Evolutionary conservation across 2,888 invertebrate genomes (phyloP), one percentile per base, ranked within the genome.

Genomic region (Cryptophagus acutangulus): DNA sequence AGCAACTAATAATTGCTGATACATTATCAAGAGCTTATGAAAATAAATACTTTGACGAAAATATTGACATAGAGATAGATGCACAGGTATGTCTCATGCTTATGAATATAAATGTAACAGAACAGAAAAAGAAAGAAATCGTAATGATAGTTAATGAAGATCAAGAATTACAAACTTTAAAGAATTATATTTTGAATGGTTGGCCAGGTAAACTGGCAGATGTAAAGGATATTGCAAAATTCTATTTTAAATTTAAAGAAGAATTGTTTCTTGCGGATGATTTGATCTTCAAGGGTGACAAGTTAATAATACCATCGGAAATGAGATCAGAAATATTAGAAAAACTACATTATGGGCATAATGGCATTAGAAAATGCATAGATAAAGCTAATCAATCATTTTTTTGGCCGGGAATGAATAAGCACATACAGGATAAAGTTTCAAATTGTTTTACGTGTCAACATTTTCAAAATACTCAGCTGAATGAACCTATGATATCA

Each of bases 401-500:
- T 14, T 59, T 48, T 33, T 58, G 57, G 58, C 52, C 52, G n/a
- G 25, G 26, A 6, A 55, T 57, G 49, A 48, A 30, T 10, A 46
- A 46, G 18, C 45, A 58, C 29, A 58, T 57, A 13, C 45, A 48
- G 33, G 38, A 54, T 28, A 28, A 40, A 14, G 34, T 40, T 28
- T 8, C 12, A 20, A 28, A 20, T 12, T 46, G 43, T 39, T 13
- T 31, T 29, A 16, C 37, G 8, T 46, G 42, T 24, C 29, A 36
- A 10, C 13, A 18, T 24, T 28, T 41, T 10, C 5, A n/a, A 30
- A 31, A 38, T 10, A 18, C 36, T 28, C 38, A 33, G 41, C 28
- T 15, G 47, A 8, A 49, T 24, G 43, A 48, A 33, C 35, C 45
- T 20, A 12, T 43, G 6, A 24, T 38, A 20, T 14, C 24, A 9